Evolutionary conservation across 2,888 invertebrate genomes (phyloP), one percentile per base, ranked within the genome.

Genomic region (Lycia hirtaria): DNA sequence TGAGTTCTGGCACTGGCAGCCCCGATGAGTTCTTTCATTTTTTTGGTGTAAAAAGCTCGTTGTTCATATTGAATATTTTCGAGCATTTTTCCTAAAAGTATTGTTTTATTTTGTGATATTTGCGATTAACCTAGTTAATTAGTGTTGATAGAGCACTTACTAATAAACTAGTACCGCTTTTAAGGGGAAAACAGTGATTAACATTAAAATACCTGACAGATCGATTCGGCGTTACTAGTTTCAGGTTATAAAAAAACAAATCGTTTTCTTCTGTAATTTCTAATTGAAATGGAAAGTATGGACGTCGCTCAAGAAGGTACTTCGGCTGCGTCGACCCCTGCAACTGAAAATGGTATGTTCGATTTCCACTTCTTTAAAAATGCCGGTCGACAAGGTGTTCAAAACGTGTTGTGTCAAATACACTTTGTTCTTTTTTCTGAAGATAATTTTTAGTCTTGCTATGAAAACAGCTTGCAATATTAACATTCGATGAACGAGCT

Each of bases 201-300:
- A 59, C 64, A 38, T n/a, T 69, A 66, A 59, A 65, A 64, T 57
- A 60, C 20, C 68, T 86, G 83, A 83, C 85, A 82, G 81, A 85
- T 87, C 85, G 84, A 87, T 87, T 83, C 81, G 78, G 82, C 85
- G 80, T 84, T 78, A 70, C 64, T 73, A 77, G 78, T 86, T 87
- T 70, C 81, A 89, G 88, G 88, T 88, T 90, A 89, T 87, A 64
- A 70, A 67, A 75, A 77, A 80, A 73, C 73, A 66, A 65, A 71
- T 80, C 72, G 75, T 73, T 75, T 74, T 78, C 80, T 78, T 72
- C 67, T 64, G 56, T 67, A 67, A 64, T 71, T 72, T 67, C 63
- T 60, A 60, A 72, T 73, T 70, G 78, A 79, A 85, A 92, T 92
- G 92, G 92, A 92, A 82, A 92, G 83, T 73, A 92, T 92, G 92